Evolutionary conservation across 2,888 invertebrate genomes (phyloP).

Genomic region (Coecobrya sp.): DNA sequence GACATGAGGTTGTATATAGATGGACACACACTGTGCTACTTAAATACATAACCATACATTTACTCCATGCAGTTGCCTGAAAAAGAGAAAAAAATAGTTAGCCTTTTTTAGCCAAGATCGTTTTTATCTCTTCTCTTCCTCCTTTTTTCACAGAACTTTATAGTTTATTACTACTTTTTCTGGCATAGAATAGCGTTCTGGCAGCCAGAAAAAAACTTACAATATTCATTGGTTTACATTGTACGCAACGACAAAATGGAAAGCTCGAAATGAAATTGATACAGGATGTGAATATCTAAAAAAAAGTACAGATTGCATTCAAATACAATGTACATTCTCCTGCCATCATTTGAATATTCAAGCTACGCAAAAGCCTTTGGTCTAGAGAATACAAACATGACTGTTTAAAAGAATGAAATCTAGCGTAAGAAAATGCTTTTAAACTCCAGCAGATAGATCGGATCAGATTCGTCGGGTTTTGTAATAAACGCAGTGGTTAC

Average conservation of each 20-base stretch:
- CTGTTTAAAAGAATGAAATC: no score
- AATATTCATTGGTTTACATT: not conserved
- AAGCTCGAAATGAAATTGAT: not conserved
- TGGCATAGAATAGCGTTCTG: not conserved
- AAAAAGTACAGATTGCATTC: no score
- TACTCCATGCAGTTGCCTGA: not conserved
- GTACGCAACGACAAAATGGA: not conserved
- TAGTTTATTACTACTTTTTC: not conserved
- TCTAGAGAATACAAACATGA: not conserved
- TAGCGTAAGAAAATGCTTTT: no score
- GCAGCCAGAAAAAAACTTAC: not conserved
- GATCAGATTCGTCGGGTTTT: no score
- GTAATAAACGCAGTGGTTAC: no score
- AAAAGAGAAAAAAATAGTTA: not conserved
- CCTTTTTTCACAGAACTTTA: not conserved
- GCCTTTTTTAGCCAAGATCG: not conserved
- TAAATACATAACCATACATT: no score
- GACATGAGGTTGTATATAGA: no score
- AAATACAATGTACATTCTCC: conserved; percentile 8
- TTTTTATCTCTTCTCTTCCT: not conserved
- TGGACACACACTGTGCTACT: no score
- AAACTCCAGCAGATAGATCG: no score
- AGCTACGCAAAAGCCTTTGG: not conserved
- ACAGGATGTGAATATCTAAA: no score
- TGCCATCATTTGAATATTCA: not conserved